Percentiles rank a stretch among this genome's conserved stretches.
Evolutionary conservation across 1,140 invertebrate species (phyloP).

Genomic region (Trachymyrmex cornetzi): DNA sequence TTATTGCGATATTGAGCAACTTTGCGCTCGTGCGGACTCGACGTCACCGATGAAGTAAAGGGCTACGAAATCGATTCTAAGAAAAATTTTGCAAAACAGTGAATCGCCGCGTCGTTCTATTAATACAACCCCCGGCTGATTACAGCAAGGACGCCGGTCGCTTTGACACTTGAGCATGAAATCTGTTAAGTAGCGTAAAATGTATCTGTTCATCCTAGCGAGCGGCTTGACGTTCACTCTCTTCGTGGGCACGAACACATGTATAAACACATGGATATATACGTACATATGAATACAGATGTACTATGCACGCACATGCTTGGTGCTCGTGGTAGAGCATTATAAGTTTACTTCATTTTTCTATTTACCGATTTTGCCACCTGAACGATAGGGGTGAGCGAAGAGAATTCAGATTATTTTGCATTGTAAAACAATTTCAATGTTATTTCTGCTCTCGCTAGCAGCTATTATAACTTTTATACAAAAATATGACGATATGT

Average conservation of each 20-base stretch:
- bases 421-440: constrained; percentile 56
- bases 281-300: background rate
- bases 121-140: constrained; percentile 78
- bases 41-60: constrained; percentile 18
- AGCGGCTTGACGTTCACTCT: constrained; percentile 61
- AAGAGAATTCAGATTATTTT: constrained; percentile 67
- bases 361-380: constrained; percentile 79
- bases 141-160: constrained; percentile 79
- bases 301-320: constrained; percentile 23
- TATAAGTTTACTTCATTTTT: constrained; percentile 74
- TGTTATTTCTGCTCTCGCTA: constrained; percentile 40
- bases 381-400: constrained; percentile 76
- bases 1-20: background rate
- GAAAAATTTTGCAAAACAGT: constrained; percentile 68
- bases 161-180: constrained; percentile 82
- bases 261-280: background rate
- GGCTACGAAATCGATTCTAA: constrained; percentile 50
- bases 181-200: constrained; percentile 84
- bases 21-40: background rate
- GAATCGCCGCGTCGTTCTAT: constrained; percentile 72
- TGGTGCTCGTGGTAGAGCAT: constrained; percentile 1
- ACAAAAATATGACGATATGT: background rate
- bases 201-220: constrained; percentile 80
- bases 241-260: constrained; percentile 30
- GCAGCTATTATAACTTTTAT: constrained; percentile 15